Evolutionary conservation across 2,888 invertebrate genomes (phyloP).

Genomic region (Acheta domesticus): DNA sequence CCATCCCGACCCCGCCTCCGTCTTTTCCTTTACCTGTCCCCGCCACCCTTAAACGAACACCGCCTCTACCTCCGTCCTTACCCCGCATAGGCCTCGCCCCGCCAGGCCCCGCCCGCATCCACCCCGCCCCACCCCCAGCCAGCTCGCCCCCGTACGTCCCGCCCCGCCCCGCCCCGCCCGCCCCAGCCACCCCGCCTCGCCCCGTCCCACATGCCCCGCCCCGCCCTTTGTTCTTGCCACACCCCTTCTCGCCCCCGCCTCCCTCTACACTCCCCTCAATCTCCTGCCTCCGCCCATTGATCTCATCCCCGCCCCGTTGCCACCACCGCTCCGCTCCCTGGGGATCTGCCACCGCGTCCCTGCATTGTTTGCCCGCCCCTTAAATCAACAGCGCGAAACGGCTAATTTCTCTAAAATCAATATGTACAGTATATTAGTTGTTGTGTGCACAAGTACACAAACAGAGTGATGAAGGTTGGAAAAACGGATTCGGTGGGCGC

Average conservation of each 20-base stretch:
- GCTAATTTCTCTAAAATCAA: slow-evolving; percentile 1
- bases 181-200: no score
- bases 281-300: background rate
- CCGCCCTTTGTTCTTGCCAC: no score
- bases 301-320: background rate
- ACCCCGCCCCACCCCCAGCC: no score
- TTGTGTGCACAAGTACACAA: background rate
- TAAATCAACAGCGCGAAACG: background rate
- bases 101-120: no score
- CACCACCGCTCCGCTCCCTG: background rate
- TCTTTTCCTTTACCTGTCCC: no score
- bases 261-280: background rate
- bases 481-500: background rate
- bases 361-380: background rate
- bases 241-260: no score
- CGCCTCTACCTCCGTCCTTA: no score
- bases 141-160: background rate
- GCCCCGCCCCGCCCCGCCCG: no score
- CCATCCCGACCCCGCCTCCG: no score
- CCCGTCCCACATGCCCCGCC: no score
- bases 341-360: background rate
- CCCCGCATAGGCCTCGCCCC: no score
- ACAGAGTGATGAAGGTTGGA: background rate
- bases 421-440: background rate
- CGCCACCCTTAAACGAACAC: no score